These are phyloP conservation scores for Argyrosomus japonicus DNA, from an alignment of 2,113 vertebrate genomes.

Conservation along the genomic window DNA sequence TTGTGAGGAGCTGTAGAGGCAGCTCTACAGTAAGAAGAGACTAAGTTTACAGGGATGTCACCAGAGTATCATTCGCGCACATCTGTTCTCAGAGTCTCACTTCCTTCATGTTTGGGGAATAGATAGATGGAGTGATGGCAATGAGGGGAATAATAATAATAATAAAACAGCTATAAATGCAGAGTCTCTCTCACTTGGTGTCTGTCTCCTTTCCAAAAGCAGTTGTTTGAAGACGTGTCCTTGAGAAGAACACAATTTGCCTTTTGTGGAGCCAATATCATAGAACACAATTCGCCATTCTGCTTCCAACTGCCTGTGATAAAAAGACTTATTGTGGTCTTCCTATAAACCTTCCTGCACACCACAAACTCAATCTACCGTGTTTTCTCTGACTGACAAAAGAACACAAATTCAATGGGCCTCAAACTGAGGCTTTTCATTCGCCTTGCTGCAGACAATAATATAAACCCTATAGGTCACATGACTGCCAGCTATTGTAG, in stretches of 20 bases:
- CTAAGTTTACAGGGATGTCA: conserved; percentile 43
- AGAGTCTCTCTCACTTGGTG: conserved; percentile 8
- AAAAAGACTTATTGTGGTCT: conserved; percentile 73
- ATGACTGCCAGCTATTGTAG: conserved; percentile 67
- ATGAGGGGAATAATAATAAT: conserved; percentile 66
- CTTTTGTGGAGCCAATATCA: conserved; percentile 69
- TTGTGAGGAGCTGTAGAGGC: conserved; percentile 48
- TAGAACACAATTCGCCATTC: conserved; percentile 72
- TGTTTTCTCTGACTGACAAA: conserved; percentile 77
- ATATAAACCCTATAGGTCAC: conserved; percentile 71
- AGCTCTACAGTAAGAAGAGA: conserved; percentile 25
- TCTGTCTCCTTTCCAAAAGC: conserved; percentile 43
- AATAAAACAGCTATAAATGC: conserved; percentile 66
- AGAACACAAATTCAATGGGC: conserved; percentile 74
- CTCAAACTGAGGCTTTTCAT: conserved; percentile 68
- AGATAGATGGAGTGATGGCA: conserved; percentile 49
- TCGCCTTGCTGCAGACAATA: conserved; percentile 60
- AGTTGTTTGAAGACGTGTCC: conserved; percentile 74
- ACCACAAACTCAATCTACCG: conserved; percentile 79
- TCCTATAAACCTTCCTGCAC: conserved; percentile 75
- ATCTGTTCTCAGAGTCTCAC: conserved; percentile 57
- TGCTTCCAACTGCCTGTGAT: conserved; percentile 70
- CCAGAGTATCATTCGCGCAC: conserved; percentile 50
- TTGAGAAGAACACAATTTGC: conserved; percentile 78
- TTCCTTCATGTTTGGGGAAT: conserved; percentile 34